phyloP scores from a whole-genome alignment of 2,113 vertebrate species.

The Mesembrinibis cayennensis region DNA sequence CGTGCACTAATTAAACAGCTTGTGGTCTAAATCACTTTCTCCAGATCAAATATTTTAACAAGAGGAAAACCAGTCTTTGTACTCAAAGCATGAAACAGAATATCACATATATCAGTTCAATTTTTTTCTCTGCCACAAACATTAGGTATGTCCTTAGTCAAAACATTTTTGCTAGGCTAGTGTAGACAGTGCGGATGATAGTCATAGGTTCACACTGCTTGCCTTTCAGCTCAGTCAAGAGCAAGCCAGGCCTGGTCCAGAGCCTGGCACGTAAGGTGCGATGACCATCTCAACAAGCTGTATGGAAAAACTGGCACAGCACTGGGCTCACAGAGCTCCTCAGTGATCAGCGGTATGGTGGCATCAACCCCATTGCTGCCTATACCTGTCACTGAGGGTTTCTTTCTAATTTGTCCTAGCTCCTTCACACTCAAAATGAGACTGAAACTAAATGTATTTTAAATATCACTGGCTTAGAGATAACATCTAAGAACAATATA shows the following conservation, averaged over 20 bases:
- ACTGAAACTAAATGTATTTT: neutral
- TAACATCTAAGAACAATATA: neutral
- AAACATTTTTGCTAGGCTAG: neutral
- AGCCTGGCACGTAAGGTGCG: neutral
- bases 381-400: neutral
- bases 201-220: neutral
- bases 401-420: neutral
- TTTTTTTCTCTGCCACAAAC: neutral
- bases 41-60: slow-evolving; percentile 2
- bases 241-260: neutral
- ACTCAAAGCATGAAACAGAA: neutral
- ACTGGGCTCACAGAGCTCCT: neutral
- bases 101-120: neutral
- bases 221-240: neutral
- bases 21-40: neutral
- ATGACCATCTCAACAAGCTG: neutral
- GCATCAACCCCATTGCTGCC: neutral
- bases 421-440: neutral
- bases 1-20: neutral
- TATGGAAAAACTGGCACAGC: neutral
- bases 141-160: neutral
- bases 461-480: neutral
- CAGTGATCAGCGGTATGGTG: neutral
- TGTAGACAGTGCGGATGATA: neutral
- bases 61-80: neutral